phyloP scores from a whole-genome alignment of 2,797 vertebrate genomes.

The Sebastolobus altivelis region DNA sequence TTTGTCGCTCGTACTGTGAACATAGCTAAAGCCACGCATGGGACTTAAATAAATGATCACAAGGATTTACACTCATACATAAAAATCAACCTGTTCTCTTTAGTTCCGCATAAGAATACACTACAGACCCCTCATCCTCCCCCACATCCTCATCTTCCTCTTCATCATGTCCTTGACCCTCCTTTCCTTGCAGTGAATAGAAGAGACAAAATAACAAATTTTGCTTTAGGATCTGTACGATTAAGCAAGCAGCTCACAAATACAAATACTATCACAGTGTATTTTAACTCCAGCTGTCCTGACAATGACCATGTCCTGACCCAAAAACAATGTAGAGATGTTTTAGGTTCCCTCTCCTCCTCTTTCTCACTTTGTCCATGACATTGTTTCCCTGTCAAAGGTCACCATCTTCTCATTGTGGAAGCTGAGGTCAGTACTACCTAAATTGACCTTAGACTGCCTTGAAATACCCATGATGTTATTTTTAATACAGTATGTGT shows the following conservation, averaged over 20 bases:
- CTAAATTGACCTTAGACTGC: constrained; percentile 18
- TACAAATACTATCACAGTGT: neutral
- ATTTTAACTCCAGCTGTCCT: neutral
- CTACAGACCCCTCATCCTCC: neutral
- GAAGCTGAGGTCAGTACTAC: constrained; percentile 1
- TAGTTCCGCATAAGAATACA: neutral
- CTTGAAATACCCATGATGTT: constrained; percentile 10
- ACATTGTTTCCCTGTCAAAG: constrained; percentile 51
- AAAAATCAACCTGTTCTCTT: neutral
- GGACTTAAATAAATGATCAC: no score
- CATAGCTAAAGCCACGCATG: no score
- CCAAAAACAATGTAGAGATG: neutral
- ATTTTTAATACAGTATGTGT: constrained; percentile 4
- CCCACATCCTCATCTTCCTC: neutral
- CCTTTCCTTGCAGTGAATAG: no score
- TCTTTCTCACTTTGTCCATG: neutral
- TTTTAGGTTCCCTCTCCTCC: neutral
- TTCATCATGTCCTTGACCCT: neutral
- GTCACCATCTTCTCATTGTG: constrained; percentile 47
- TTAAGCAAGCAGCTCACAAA: neutral
- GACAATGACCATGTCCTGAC: neutral
- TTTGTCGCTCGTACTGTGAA: no score
- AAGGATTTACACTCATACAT: no score
- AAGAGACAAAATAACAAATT: neutral
- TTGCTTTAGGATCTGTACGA: neutral